Evolutionary conservation across 2,113 vertebrate genomes (phyloP), one percentile per base, ranked within the genome.

Genomic region (Neolamprologus toae): DNA sequence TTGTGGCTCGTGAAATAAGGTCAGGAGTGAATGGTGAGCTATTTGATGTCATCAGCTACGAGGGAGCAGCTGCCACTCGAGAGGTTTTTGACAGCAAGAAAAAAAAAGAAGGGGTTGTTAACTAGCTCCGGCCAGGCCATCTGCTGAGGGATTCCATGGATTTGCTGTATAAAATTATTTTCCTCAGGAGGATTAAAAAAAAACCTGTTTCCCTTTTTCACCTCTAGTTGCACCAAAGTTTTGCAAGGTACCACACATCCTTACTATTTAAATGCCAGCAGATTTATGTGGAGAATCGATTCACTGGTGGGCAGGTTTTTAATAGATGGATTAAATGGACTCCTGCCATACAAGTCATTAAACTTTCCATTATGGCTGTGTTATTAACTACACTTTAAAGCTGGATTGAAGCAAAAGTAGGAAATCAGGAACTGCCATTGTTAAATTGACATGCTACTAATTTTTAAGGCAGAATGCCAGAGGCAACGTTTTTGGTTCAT

Each of bases 1-100:
- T 87, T 91, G 78, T 59, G 59, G 86, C 82, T 79, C 9, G 13
- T 80, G 66, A 73, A 95, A 95, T 91, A 86, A 91, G 90, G 93
- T 94, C 93, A 92, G 73, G 55, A 90, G 83, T 88, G 86, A 92
- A 83, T 61, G 42, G 54, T 8, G 42, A 31, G 73, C 66, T 57
- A 73, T 93, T 92, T 94, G 88, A 88, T 90, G 89, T 90, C 85
- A 83, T 84, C 83, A 68, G 81, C 87, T 80, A 40, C 49, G 8
- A 42, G 37, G 81, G 81, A 89, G 71, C 61, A 45, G 61, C 82
- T 89, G 86, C 86, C 68, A 57, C 80, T 86, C 84, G 45, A 51
- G 35, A 79, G 81, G 26, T 53, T 90, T 86, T 49, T 55, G 40
- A 85, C 45, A 68, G 51, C 40, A 17, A 76, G 40, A 10, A 26